Evolutionary conservation across 2,888 invertebrate genomes (phyloP).

Genomic region (Poecilobothrus nobilitatus): DNA sequence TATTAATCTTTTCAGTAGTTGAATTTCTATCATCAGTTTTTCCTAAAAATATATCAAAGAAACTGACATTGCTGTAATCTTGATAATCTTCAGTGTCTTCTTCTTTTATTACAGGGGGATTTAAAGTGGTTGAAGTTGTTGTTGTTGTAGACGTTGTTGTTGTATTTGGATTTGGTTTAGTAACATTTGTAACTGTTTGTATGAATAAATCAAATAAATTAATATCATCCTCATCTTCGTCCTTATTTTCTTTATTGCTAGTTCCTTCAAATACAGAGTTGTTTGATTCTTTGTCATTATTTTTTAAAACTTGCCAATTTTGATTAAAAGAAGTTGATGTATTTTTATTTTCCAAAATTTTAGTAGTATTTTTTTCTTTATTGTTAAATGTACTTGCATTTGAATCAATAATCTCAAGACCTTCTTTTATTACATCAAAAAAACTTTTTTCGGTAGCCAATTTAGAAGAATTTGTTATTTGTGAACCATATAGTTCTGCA

Average conservation of each 20-base stretch:
- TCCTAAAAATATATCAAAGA: slow-evolving; percentile 6
- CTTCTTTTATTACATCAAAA: slow-evolving; percentile 38
- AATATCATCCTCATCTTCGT: slow-evolving; percentile 28
- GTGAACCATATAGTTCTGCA: neutral
- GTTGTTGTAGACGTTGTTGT: slow-evolving; percentile 15
- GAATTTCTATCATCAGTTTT: neutral
- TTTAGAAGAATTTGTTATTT: slow-evolving; percentile 20
- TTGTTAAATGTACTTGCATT: slow-evolving; percentile 23
- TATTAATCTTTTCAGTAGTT: neutral
- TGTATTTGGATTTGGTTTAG: slow-evolving; percentile 9
- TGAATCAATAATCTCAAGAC: slow-evolving; percentile 39
- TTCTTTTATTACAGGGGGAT: slow-evolving; percentile 9
- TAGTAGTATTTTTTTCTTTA: neutral
- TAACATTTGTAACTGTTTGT: slow-evolving; percentile 19
- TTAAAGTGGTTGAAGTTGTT: slow-evolving; percentile 17
- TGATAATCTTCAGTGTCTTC: neutral
- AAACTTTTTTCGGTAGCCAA: slow-evolving; percentile 34
- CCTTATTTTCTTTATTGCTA: slow-evolving; percentile 14
- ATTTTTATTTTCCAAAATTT: neutral
- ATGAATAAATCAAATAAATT: slow-evolving; percentile 35
- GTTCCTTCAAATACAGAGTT: no score
- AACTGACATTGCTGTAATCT: neutral
- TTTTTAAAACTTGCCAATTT: slow-evolving; percentile 12
- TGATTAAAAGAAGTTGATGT: slow-evolving; percentile 18
- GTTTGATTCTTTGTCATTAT: neutral